Evolutionary conservation across 2,797 vertebrate genomes (phyloP).

Genomic region (Cuculus canorus): DNA sequence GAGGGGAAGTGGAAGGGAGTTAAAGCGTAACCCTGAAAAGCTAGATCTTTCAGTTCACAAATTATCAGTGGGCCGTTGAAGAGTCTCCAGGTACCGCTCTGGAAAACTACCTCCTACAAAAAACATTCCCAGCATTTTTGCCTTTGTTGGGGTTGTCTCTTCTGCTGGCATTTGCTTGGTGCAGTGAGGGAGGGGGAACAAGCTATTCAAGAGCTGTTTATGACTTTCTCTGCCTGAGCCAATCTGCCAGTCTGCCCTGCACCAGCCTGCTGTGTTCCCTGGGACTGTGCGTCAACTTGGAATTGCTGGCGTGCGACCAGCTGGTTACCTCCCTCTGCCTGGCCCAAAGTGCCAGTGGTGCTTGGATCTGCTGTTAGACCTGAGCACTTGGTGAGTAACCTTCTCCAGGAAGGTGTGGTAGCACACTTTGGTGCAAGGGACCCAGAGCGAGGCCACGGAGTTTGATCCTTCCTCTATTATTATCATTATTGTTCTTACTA

Average conservation of each 20-base stretch:
- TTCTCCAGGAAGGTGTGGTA: not conserved
- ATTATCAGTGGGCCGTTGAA: not conserved
- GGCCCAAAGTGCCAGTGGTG: not conserved
- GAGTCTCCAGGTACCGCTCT: not conserved
- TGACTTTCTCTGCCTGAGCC: not conserved
- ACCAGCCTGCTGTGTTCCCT: not conserved
- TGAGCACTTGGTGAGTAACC: not conserved
- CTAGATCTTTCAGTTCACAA: not conserved
- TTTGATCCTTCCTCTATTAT: not conserved
- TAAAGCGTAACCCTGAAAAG: not conserved
- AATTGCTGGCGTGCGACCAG: not conserved
- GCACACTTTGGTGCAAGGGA: fast-evolving
- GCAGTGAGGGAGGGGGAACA: not conserved
- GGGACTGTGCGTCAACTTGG: not conserved
- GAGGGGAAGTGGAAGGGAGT: not conserved
- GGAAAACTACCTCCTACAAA: not conserved
- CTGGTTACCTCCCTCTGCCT: not conserved
- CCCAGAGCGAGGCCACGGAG: not conserved
- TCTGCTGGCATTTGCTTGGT: not conserved
- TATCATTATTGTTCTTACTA: fast-evolving
- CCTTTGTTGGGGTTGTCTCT: not conserved
- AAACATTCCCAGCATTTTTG: not conserved
- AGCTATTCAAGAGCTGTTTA: not conserved
- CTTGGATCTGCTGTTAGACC: not conserved
- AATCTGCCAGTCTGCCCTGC: not conserved